Conservation (phyloP, 2,888 invertebrate species). For the Coremacera marginata region DNA sequence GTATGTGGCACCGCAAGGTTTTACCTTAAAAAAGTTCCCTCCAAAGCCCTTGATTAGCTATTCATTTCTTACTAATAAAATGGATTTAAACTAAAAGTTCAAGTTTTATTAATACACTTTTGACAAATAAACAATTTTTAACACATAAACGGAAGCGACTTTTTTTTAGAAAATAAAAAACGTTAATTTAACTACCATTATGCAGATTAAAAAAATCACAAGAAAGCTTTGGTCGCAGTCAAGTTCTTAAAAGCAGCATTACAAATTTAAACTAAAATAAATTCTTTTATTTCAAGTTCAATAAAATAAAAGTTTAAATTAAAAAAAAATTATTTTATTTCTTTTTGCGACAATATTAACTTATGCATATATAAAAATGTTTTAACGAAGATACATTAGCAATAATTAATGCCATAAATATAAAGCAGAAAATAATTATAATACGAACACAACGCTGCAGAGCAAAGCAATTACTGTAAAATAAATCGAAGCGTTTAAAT, state of each 20-base stretch:
- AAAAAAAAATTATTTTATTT: neutral
- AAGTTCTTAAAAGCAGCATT: too few species aligned
- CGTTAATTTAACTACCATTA: too few species aligned
- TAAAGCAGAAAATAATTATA: neutral
- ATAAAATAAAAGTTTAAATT: neutral
- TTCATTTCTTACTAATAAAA: neutral
- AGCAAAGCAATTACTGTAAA: neutral
- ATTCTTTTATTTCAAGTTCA: neutral
- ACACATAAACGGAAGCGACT: neutral
- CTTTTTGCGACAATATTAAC: neutral
- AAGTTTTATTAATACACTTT: neutral
- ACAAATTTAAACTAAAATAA: too few species aligned
- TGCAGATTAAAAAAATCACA: too few species aligned
- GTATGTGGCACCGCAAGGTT: too few species aligned
- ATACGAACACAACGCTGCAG: neutral
- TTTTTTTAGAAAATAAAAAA: too few species aligned
- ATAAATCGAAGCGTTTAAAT: too few species aligned
- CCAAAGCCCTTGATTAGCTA: too few species aligned
- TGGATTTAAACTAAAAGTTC: neutral
- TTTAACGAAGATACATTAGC: neutral
- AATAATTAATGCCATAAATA: neutral
- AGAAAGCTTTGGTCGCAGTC: too few species aligned
- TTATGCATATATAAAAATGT: neutral
- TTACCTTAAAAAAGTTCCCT: too few species aligned
- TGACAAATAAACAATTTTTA: slow-evolving; percentile 17